Evolutionary conservation across 2,797 vertebrate species (phyloP), one percentile per base, ranked within the genome.

Genomic region (Propithecus deckenii): DNA sequence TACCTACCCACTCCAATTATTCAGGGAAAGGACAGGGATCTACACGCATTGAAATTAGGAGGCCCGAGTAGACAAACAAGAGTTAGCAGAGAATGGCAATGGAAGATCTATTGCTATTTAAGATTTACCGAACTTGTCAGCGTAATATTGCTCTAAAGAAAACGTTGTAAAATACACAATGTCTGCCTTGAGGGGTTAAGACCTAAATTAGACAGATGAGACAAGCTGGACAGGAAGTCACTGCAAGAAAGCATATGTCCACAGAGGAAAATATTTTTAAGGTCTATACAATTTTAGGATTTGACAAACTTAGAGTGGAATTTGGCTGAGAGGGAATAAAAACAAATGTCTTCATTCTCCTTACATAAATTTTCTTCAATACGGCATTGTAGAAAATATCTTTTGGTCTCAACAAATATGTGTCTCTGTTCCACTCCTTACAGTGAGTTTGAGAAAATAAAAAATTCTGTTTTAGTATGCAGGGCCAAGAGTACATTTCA

Each of bases 341-440:
- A 97, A 86, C 48, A 67, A 92, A 22, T 87, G 89, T 81, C 75
- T 94, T 81, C 55, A 32, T 67, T 94, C 95, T 61, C 92, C 94
- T 95, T 83, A 88, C 93, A 71, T 95, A 94, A 84, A 85, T 97
- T 96, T 97, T 97, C 93, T 96, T 97, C 95, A 97, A 87, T 0
- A 2, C 18, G 79, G 97, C 59, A 61, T 96, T 95, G 89, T 67
- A 92, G 95, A 75, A 89, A 97, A 94, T 92, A 93, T 85, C 93
- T 97, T 96, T 89, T 96, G 87, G 95, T 95, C 79, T 92, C 93
- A 97, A 92, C 87, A 97, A 96, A 92, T 89, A 67, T 52, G 81
- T 86, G 87, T 97, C 89, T 97, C 89, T 89, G 18, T 97, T 97
- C 61, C 71, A 63, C 50, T 90, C 32, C 48, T 91, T 74, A 85